Conservation (phyloP, 1,140 invertebrate genomes). For the Rhizoglyphus robini region DNA sequence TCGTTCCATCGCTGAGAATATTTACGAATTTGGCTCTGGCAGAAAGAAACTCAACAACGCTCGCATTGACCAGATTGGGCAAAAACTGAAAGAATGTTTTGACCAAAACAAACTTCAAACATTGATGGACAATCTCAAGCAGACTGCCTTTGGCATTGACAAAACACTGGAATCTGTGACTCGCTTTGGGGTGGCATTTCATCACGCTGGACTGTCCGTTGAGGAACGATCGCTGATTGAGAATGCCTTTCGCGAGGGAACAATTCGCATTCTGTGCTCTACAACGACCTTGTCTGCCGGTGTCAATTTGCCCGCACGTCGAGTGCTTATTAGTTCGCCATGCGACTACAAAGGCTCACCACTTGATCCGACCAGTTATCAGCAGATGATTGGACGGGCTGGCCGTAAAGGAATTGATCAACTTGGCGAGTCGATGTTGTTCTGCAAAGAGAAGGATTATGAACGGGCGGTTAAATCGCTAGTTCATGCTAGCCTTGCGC, state of each 20-base stretch:
- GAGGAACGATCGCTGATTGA: conserved; percentile 94
- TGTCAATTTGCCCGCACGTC: conserved; percentile 85
- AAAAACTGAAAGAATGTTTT: conserved; percentile 21
- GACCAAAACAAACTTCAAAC: conserved; percentile 45
- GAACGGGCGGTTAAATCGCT: conserved; percentile 40
- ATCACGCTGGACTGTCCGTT: conserved; percentile 92
- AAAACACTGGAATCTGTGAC: conserved; percentile 56
- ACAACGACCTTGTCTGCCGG: conserved; percentile 92
- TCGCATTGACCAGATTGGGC: conserved; percentile 4
- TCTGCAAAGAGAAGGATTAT: conserved; percentile 63
- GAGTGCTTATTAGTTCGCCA: conserved; percentile 75
- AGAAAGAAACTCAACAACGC: conserved; percentile 42
- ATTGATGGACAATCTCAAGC: conserved; percentile 65
- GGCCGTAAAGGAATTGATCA: conserved; percentile 78
- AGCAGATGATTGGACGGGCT: conserved; percentile 92
- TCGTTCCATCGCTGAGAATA: conserved; percentile 57
- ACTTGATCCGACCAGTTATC: conserved; percentile 73
- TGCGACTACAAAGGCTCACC: conserved; percentile 52
- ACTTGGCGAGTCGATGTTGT: conserved; percentile 67
- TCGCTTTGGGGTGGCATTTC: conserved; percentile 80
- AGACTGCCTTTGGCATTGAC: conserved; percentile 65
- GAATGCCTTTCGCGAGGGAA: conserved; percentile 50
- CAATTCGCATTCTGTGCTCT: conserved; percentile 69
- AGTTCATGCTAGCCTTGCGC: background rate
- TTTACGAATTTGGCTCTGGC: conserved; percentile 35